Base-by-base conservation (phyloP, 1,140 invertebrate species). In the Cotesia typhae region DNA sequence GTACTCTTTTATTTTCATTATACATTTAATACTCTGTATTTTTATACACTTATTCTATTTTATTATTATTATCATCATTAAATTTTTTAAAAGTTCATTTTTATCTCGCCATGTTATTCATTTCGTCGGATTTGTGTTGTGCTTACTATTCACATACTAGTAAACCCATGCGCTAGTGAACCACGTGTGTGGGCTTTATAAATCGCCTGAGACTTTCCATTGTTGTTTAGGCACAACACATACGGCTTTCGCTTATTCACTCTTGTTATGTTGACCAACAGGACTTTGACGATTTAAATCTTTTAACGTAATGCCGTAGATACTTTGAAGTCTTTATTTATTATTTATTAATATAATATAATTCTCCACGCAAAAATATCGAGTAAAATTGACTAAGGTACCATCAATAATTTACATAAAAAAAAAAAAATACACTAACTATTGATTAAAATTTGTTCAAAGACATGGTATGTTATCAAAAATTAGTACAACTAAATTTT, bases 131-230 rank as follows among this genome's bases (percentile, higher is more conserved):
- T 47, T 47, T 47, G 41, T 47, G 41, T 47, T 47, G 0, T 47
- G 17, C 20, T 9, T 5, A 20, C 20, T 20, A 9, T 28, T 20
- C 9, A 6, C 53, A 59, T 9, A 28, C 20, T 59, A 20, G 57
- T 55, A 55, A 5, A 55, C 20, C 7, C 57, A 59, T 28, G 9
- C n/a, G 17, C 14, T 59, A 20, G 57, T 0, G 17, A 28, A 59
- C 57, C 57, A 59, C 60, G 14, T 37, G 60, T 63, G 60, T 63
- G 60, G 60, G 37, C 36, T 63, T 63, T n/a, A 37, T 63, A 63
- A 63, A 63, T 36, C 60, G 37, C 14, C 14, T 12, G 60, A 63
- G 60, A 63, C 60, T 63, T 63, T 63, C 60, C 28, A 63, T 63
- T 63, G 60, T 63, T 63, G 28, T 63, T 63, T 37, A 38, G 60